Evolutionary conservation across 1,140 invertebrate genomes (phyloP), one percentile per base, ranked within the genome.

Genomic region (Hypsibius dujardini): DNA sequence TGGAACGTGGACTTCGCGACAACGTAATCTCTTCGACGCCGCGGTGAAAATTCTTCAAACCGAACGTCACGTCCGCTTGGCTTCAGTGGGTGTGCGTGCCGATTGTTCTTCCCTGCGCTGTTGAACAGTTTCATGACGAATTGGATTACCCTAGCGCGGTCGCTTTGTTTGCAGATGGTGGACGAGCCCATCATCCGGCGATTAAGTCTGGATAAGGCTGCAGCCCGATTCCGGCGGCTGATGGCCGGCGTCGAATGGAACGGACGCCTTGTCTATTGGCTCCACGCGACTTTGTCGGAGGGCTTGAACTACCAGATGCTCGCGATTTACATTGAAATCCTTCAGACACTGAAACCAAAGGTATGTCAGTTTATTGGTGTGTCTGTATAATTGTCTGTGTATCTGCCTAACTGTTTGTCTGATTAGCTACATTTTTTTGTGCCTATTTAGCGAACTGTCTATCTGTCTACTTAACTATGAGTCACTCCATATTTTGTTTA

Each of bases 231-330:
- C 42, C 62, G 62, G 62, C 62, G 62, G 12, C 42, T 67, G 62
- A 67, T 67, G 62, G 62, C 62, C 12, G 12, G 12, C 12, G 42
- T 45, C 12, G 12, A 67, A 42, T 67, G 62, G 62, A 67, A 42
- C 62, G 62, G 62, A 42, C 62, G 62, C 12, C 12, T 67, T 12
- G 62, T 67, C 12, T 67, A 67, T 42, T 67, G 62, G 62, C 62
- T 67, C 12, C 62, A 67, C 42, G 12, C 62, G 3, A 42, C 45
- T 42, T 7, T 67, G 12, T 15, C 45, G 12, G 62, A 42, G 42
- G 42, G 42, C 42, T 45, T 67, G 12, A 12, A 12, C 12, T 45
- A 12, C 12, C 62, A 12, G 12, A 67, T 67, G 62, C 12, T 67
- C 12, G 12, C 62, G 12, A 42, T 67, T 42, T 67, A 67, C 62